Evolutionary conservation across 2,113 vertebrate species (phyloP).

Genomic region (Rhinopomastus cyanomelas): DNA sequence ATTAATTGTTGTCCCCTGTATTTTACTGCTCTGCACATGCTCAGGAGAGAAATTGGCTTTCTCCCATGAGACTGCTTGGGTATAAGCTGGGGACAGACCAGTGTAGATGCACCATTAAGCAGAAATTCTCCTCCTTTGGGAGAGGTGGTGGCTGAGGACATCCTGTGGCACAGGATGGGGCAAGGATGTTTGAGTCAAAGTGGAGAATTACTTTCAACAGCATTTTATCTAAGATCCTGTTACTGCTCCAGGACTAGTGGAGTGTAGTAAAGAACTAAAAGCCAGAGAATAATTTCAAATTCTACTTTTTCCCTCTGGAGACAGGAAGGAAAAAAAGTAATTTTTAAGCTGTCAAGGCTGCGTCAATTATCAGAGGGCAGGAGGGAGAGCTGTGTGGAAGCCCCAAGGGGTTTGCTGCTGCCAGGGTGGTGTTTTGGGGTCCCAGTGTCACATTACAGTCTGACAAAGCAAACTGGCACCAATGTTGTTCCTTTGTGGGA

Average conservation of each 20-base stretch:
- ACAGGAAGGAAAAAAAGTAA: background rate
- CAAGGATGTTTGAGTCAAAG: background rate
- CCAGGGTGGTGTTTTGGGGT: background rate
- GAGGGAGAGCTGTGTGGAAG: accelerated
- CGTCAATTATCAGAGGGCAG: background rate
- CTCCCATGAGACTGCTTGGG: accelerated
- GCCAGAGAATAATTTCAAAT: background rate
- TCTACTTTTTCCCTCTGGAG: background rate
- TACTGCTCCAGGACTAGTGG: background rate
- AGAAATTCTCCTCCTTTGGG: too few relatives aligned
- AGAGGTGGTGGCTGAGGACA: background rate
- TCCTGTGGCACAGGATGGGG: accelerated
- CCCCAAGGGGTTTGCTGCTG: background rate
- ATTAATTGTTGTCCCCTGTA: background rate
- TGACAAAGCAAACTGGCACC: background rate
- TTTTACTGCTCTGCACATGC: background rate
- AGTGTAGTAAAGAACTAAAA: background rate
- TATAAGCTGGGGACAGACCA: too few relatives aligned
- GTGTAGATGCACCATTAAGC: background rate
- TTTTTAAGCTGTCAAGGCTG: background rate
- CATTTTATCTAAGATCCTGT: background rate
- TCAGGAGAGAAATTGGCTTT: background rate
- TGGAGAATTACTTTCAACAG: background rate
- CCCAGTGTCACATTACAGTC: background rate
- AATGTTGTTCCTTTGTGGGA: accelerated